Conservation (phyloP, 1,140 invertebrate genomes). For the Hormaphis cornu region DNA sequence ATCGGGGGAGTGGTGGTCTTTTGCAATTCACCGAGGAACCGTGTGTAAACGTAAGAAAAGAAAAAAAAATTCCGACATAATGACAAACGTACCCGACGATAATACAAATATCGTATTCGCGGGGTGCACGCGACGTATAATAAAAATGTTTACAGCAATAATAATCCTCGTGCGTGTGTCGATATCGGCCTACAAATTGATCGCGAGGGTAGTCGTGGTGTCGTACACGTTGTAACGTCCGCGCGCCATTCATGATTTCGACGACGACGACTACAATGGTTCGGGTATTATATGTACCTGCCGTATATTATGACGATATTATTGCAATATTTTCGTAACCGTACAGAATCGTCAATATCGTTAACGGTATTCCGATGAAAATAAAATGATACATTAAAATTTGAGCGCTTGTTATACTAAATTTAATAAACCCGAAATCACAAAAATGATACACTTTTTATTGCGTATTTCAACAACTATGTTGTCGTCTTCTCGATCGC, state of each 20-base stretch:
- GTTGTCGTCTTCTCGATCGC: too few species aligned
- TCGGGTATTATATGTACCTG: too few species aligned
- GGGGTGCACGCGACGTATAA: not conserved
- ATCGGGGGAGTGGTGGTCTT: conserved; percentile 27
- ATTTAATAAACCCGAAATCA: too few species aligned
- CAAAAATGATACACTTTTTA: too few species aligned
- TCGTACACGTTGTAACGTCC: too few species aligned
- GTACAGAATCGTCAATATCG: too few species aligned
- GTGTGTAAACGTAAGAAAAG: not conserved
- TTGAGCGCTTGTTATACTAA: too few species aligned
- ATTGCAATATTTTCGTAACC: too few species aligned
- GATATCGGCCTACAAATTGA: conserved; percentile 28
- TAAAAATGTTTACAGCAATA: conserved; percentile 17
- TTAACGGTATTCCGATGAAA: too few species aligned
- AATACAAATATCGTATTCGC: conserved; percentile 8
- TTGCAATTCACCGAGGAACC: not conserved
- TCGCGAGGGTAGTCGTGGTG: conserved; percentile 1
- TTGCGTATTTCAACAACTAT: too few species aligned
- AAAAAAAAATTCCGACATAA: not conserved
- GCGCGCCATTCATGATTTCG: conserved; percentile 13
- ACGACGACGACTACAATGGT: not conserved
- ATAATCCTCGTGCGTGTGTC: not conserved
- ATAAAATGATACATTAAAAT: too few species aligned
- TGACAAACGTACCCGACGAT: not conserved
- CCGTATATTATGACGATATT: too few species aligned